Evolutionary conservation across 64 coral and sea anemone genomes (phyloP).

Genomic region (Exaiptasia diaphana): DNA sequence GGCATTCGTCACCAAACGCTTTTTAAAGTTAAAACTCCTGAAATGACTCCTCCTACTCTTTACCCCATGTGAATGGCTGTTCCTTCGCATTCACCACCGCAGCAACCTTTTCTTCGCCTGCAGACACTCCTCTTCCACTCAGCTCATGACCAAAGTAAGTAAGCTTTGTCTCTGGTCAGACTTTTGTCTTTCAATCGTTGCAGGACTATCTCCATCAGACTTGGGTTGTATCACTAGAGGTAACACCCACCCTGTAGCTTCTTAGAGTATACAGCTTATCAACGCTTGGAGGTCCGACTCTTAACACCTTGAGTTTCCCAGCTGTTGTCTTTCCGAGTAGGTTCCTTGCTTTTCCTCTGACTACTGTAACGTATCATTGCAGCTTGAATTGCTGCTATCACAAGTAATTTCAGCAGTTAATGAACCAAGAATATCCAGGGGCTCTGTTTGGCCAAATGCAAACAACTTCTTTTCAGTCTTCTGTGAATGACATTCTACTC

Average conservation of each 20-base stretch:
- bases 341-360: conserved; percentile 5
- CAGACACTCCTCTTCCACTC: not conserved
- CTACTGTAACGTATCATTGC: conserved; percentile 43
- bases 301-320: conserved; percentile 39
- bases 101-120: not conserved
- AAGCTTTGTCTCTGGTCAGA: not conserved
- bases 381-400: not conserved
- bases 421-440: conserved; percentile 32
- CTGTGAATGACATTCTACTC: conserved; percentile 24
- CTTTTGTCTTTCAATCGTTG: not conserved
- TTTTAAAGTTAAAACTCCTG: conserved; percentile 31
- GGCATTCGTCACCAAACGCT: conserved; percentile 6
- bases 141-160: not conserved
- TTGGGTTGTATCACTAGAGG: not conserved
- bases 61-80: not conserved
- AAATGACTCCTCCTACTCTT: conserved; percentile 1
- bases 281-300: conserved; percentile 42
- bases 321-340: conserved; percentile 35
- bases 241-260: not conserved
- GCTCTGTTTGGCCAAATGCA: conserved; percentile 60
- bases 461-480: conserved; percentile 51
- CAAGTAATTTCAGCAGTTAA: conserved; percentile 42
- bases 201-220: no score
- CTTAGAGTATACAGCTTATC: not conserved
- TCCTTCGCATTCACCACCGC: not conserved